phyloP scores from a whole-genome alignment of 1,140 invertebrate species.

The Cotesia glomerata region DNA sequence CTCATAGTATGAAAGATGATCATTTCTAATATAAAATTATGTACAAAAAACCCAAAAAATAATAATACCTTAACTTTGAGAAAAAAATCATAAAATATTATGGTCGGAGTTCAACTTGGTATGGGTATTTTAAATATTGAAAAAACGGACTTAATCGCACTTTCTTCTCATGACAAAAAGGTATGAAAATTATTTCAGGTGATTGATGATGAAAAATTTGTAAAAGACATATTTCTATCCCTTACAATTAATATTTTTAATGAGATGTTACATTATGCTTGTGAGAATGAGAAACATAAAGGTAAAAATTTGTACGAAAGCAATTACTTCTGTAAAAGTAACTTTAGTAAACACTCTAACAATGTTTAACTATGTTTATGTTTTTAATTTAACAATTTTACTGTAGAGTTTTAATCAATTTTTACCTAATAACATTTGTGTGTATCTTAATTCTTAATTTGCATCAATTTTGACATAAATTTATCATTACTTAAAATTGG shows the following conservation, averaged over 20 bases:
- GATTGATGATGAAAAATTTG: background rate
- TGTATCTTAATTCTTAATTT: no score
- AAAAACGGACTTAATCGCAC: background rate
- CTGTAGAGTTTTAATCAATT: no score
- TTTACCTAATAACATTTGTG: no score
- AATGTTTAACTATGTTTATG: background rate
- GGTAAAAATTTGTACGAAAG: background rate
- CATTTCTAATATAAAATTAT: background rate
- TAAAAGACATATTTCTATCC: background rate
- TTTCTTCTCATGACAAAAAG: background rate
- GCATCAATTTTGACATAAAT: background rate
- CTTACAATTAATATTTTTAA: background rate
- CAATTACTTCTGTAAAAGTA: background rate
- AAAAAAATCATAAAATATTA: background rate
- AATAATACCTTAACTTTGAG: background rate
- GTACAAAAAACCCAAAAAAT: background rate
- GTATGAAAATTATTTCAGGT: background rate
- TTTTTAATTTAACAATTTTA: no score
- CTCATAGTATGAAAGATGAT: background rate
- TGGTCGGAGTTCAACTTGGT: background rate
- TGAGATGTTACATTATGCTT: background rate
- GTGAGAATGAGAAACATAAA: background rate
- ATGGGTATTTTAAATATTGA: background rate
- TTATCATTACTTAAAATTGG: background rate
- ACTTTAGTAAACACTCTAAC: background rate